Evolutionary conservation across 2,888 invertebrate genomes (phyloP), one percentile per base, ranked within the genome.

Genomic region (Elysia crispata): DNA sequence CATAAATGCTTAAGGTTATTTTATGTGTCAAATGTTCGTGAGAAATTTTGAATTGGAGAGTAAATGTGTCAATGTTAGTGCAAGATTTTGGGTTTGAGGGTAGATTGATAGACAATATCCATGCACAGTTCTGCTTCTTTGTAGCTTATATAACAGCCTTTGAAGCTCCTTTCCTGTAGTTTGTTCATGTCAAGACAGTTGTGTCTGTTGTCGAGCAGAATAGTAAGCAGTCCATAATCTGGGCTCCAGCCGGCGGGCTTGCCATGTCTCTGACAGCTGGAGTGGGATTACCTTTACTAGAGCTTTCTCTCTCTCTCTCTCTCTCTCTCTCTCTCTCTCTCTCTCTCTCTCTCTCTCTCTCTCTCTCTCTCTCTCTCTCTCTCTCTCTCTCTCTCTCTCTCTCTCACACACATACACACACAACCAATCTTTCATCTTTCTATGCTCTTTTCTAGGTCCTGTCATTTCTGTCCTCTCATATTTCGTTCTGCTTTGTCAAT

Each of bases 361-460:
- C 41, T 41, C 11, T 41, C 41, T 41, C 41, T 41, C 41, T 41
- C 41, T 41, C 50, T 72, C 23, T 72, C 50, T 50, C 49, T 28
- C 50, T 73, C 62, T 31, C 75, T 23, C 1, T n/a, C 62, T 41
- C 75, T 31, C 64, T 28, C 31, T 20, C 62, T 33, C 75, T 20
- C 60, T 33, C 62, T 8, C 31, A 60, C 30, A 30, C 57, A 3
- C 75, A 60, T 1, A 30, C 50, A 11, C 30, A 31, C 62, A 5
- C 75, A 75, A 23, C n/a, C 74, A 49, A n/a, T 20, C 50, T 18
- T 33, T 13, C 23, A 13, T 1, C 31, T n/a, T 1, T 8, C n/a
- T 1, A 15, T 23, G 41, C 69, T 31, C n/a, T 30, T 20, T 18
- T 33, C 3, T 23, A 30, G 30, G 25, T 69, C 25, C 23, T 31